phyloP scores from a whole-genome alignment of 2,797 vertebrate species.

The Malacoraja senta region DNA sequence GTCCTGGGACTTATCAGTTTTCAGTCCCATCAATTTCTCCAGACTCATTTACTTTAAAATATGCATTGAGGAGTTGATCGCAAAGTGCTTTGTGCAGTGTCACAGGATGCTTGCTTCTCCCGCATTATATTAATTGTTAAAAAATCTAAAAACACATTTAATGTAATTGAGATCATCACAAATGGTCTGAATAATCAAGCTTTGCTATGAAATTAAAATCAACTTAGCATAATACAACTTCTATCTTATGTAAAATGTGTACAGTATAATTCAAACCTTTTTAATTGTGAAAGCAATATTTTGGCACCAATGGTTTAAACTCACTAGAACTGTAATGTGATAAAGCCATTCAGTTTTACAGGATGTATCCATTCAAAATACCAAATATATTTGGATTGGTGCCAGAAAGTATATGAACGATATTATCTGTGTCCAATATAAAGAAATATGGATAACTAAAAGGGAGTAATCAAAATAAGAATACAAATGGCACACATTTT shows the following conservation, averaged over 20 bases:
- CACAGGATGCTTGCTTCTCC: not conserved
- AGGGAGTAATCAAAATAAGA: not conserved
- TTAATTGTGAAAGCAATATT: not conserved
- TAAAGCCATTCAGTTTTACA: not conserved
- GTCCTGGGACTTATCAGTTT: too few species aligned
- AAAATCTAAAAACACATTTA: not conserved
- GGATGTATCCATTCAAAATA: not conserved
- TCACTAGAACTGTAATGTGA: not conserved
- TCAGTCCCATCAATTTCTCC: too few species aligned
- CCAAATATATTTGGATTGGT: not conserved
- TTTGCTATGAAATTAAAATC: not conserved
- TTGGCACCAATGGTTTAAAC: not conserved
- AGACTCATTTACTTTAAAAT: slow-evolving; percentile 11
- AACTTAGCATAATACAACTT: not conserved
- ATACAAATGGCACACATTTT: not conserved
- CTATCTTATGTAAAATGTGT: too few species aligned
- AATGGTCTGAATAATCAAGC: not conserved
- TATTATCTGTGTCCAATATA: not conserved
- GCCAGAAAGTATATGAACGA: not conserved
- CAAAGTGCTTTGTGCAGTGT: not conserved
- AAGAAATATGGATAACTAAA: not conserved
- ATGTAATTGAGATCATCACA: not conserved
- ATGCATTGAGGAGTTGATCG: not conserved
- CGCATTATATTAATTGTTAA: not conserved
- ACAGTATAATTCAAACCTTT: not conserved